Evolutionary conservation across 2,797 vertebrate species (phyloP).

Genomic region (Rousettus madagascariensis): DNA sequence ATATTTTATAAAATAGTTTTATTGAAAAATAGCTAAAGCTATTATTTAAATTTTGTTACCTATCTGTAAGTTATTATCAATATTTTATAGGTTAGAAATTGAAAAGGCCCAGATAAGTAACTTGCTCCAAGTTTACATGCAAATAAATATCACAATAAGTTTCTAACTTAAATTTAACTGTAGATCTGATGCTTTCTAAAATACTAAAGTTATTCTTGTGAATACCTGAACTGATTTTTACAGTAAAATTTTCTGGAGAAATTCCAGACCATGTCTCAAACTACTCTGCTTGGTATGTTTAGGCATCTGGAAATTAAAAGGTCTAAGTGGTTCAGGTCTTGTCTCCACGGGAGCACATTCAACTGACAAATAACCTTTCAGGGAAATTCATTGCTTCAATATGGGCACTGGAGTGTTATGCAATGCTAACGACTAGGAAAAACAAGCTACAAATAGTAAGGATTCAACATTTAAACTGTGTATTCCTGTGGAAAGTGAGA

Average conservation of each 20-base stretch:
- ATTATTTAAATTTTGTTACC: neutral
- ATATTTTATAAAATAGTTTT: neutral
- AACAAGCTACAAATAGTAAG: slow-evolving; percentile 3
- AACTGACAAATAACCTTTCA: slow-evolving; percentile 25
- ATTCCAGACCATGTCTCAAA: neutral
- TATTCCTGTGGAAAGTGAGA: slow-evolving; percentile 37
- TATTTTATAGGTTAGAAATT: neutral
- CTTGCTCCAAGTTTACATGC: neutral
- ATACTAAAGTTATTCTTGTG: neutral
- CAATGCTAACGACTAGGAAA: neutral
- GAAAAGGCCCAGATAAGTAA: neutral
- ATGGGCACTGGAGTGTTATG: neutral
- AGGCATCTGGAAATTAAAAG: slow-evolving; percentile 51
- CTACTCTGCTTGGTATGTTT: neutral
- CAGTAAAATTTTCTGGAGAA: slow-evolving; percentile 32
- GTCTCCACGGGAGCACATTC: neutral
- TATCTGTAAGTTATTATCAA: neutral
- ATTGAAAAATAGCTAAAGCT: neutral
- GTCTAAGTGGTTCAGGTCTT: neutral
- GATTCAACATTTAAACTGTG: slow-evolving; percentile 35
- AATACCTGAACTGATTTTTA: neutral
- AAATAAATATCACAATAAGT: neutral
- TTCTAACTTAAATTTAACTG: neutral
- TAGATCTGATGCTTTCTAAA: neutral
- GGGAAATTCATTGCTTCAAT: neutral